phyloP scores from a whole-genome alignment of 2,888 invertebrate genomes.

The Panorpa germanica region DNA sequence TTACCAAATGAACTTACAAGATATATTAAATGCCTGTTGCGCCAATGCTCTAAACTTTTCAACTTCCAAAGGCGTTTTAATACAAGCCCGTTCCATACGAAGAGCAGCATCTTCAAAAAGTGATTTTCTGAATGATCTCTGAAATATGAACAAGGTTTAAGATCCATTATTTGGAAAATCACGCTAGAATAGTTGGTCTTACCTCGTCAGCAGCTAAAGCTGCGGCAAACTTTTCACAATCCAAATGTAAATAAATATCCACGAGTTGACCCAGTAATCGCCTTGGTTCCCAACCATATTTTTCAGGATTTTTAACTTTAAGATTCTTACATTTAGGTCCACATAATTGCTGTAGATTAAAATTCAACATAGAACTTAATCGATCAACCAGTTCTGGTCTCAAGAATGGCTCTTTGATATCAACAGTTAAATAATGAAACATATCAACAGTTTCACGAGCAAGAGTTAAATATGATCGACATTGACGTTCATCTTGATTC shows the following conservation, averaged over 20 bases:
- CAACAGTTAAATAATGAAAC: constrained; percentile 90
- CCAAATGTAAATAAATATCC: constrained; percentile 91
- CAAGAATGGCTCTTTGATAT: constrained; percentile 89
- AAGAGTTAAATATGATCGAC: constrained; percentile 76
- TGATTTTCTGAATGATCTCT: constrained; percentile 87
- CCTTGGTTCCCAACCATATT: constrained; percentile 95
- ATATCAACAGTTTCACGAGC: constrained; percentile 94
- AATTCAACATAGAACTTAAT: constrained; percentile 95
- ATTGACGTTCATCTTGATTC: constrained; percentile 69
- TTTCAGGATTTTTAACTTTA: constrained; percentile 81
- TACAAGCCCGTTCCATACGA: constrained; percentile 60
- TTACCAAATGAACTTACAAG: constrained; percentile 24
- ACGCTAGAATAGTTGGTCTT: constrained; percentile 13
- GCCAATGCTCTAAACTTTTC: constrained; percentile 67
- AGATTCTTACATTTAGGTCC: constrained; percentile 89
- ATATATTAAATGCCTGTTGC: constrained; percentile 57
- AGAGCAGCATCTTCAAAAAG: constrained; percentile 80
- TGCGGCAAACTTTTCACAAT: constrained; percentile 77
- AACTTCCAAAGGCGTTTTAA: constrained; percentile 71
- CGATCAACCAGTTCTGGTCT: constrained; percentile 84
- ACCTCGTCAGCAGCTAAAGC: constrained; percentile 94
- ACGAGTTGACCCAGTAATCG: constrained; percentile 79
- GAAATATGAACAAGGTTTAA: constrained; percentile 16
- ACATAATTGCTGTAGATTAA: constrained; percentile 90
- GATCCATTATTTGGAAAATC: neutral